Evolutionary conservation across 2,113 vertebrate genomes (phyloP), one percentile per base, ranked within the genome.

Genomic region (Ardeotis arabs): DNA sequence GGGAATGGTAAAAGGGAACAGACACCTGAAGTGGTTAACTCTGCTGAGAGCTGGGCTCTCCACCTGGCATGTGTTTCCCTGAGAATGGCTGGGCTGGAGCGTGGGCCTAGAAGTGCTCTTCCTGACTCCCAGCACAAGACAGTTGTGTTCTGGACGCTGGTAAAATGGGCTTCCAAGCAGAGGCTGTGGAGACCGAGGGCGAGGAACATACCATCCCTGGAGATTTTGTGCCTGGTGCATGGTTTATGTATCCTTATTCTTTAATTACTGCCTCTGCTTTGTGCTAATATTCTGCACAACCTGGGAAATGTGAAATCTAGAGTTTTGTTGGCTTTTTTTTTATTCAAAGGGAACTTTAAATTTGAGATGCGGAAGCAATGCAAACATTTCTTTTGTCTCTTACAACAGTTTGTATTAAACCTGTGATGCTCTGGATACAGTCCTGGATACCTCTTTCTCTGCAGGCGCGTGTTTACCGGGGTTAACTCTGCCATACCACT

Each of bases 41-140:
- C 15, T 90, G 28, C 52, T 53, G 59, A 28, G 27, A 73, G 45
- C 20, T 70, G 74, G 19, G 5, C 2, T 68, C 9, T 73, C 0
- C 2, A 25, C 27, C n/a, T 4, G 0, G 5, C 17, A 8, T 21
- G 25, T 72, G 12, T 83, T 91, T 68, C 20, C 31, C 33, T 1
- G 2, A 37, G 47, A 41, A 37, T 1, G 2, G n/a, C 0, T 2
- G 27, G 17, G 35, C 73, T 90, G 77, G 31, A 70, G 3, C 56
- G 33, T 33, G 64, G 21, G 8, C 59, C 12, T 79, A 58, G 53
- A 78, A 82, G 39, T 37, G 28, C 21, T 78, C 31, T 74, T 63
- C n/a, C 47, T 50, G 37, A 24, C 27, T 63, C 1, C 0, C 19
- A 74, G 41, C 33, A 50, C 9, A 27, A 35, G 22, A 19, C 60